These are phyloP conservation scores for Philantomba maxwellii DNA, from an alignment of 2,113 vertebrate species.

Conservation along the genomic window DNA sequence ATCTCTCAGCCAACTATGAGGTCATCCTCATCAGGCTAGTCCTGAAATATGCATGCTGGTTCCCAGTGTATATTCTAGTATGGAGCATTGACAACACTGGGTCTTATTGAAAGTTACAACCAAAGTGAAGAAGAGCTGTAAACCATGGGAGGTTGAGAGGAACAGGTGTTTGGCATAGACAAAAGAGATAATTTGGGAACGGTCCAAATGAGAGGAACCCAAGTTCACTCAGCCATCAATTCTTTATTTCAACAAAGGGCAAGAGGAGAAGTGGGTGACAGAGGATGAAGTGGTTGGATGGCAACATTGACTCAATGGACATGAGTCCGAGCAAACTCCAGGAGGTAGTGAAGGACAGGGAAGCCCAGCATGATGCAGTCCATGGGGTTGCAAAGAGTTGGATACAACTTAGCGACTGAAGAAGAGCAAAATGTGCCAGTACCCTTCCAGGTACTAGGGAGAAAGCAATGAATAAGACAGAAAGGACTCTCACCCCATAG, in stretches of 20 bases:
- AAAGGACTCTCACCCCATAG: neutral
- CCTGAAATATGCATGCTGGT: neutral
- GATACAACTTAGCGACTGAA: neutral
- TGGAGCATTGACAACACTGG: neutral
- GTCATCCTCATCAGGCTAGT: neutral
- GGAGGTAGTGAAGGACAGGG: neutral
- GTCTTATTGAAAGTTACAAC: neutral
- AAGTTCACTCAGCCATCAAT: neutral
- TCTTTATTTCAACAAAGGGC: neutral
- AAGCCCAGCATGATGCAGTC: neutral
- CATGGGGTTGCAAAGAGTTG: neutral
- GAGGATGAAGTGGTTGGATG: neutral
- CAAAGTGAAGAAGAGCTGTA: neutral
- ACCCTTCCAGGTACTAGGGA: neutral
- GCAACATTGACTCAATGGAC: neutral
- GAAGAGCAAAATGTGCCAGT: neutral
- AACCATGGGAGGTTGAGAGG: neutral
- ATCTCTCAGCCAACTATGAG: neutral
- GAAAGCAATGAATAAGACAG: neutral
- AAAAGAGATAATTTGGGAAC: neutral
- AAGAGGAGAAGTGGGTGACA: neutral
- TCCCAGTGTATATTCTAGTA: neutral
- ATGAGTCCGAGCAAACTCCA: rapidly evolving
- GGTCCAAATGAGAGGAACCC: neutral
- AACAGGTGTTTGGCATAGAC: neutral